Evolutionary conservation across 2,113 vertebrate genomes (phyloP), one percentile per base, ranked within the genome.

Genomic region (Nothoprocta pentlandii): DNA sequence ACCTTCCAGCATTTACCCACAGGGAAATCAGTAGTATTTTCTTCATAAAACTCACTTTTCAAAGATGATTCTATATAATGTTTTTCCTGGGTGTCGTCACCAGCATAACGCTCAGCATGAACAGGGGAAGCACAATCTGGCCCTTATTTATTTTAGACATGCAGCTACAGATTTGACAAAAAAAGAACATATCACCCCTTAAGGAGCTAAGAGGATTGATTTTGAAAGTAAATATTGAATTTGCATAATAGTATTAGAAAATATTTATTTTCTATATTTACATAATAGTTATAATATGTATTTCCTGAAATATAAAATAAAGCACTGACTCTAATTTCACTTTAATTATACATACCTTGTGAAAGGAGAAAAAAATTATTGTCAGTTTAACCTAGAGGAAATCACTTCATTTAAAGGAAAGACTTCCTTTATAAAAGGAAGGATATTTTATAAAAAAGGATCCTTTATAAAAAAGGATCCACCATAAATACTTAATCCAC

Each of bases 141-240:
- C 14, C 67, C 23, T 75, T 64, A 83, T n/a, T 81, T 30, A 81
- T 34, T 54, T 75, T 71, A 84, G 34, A 64, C 56, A 41, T 64
- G 21, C n/a, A 16, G 1, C 53, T 56, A 28, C 26, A 56, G 26
- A 56, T 30, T 56, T 10, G 15, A 30, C 53, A 30, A 73, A 66
- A 46, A 47, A 41, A 53, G 62, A 91, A 91, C 59, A 56, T 88
- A 88, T 32, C 42, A 47, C 23, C 44, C 42, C 47, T 47, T 76
- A 61, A 76, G n/a, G 8, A 76, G 89, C 4, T 5, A 34, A 70
- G 42, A 62, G 25, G 86, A 59, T 87, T 83, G 78, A 94, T 86
- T 84, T 54, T 62, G 81, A 87, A 94, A 92, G 76, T 53, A 92
- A 91, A 82, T 89, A 93, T 67, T 69, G 51, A 89, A 80, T 26